These are phyloP conservation scores for Andrena praecox DNA, from an alignment of 2,888 invertebrate species.

Conservation along the genomic window DNA sequence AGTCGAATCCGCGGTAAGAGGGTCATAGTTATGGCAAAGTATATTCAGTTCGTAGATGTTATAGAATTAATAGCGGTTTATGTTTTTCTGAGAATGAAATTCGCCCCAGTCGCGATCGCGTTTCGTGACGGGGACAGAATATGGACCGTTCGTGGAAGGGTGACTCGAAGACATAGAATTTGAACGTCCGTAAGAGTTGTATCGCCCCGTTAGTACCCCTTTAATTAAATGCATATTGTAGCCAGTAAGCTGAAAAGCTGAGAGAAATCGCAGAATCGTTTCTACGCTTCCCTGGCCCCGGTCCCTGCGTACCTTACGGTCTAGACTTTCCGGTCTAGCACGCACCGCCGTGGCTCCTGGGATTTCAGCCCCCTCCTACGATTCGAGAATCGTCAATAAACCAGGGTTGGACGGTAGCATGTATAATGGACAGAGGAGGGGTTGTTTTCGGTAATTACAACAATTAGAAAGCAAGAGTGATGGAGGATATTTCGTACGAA, in stretches of 20 bases:
- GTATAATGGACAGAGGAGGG: background rate
- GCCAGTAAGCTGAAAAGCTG: slow-evolving; percentile 1
- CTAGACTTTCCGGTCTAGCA: slow-evolving; percentile 53
- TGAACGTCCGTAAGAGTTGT: background rate
- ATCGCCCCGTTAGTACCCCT: background rate
- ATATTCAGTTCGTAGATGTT: too few relatives aligned
- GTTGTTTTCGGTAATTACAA: background rate
- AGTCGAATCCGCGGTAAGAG: background rate
- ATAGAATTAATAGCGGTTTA: too few relatives aligned
- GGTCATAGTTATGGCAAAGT: background rate
- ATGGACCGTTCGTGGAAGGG: background rate
- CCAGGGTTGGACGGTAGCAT: slow-evolving; percentile 3
- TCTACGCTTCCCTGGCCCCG: slow-evolving; percentile 59
- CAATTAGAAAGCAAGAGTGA: background rate
- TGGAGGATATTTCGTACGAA: background rate
- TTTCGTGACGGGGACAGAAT: too few relatives aligned
- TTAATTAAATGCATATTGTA: slow-evolving; percentile 17
- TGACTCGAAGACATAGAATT: background rate
- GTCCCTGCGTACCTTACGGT: slow-evolving; percentile 72
- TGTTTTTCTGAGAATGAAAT: too few relatives aligned
- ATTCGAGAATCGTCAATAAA: slow-evolving; percentile 47
- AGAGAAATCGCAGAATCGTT: slow-evolving; percentile 9
- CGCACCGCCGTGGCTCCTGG: slow-evolving; percentile 42
- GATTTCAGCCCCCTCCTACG: slow-evolving; percentile 36
- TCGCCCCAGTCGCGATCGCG: too few relatives aligned